Conservation (phyloP, 1,140 invertebrate species). For the Nasonia vitripennis region DNA sequence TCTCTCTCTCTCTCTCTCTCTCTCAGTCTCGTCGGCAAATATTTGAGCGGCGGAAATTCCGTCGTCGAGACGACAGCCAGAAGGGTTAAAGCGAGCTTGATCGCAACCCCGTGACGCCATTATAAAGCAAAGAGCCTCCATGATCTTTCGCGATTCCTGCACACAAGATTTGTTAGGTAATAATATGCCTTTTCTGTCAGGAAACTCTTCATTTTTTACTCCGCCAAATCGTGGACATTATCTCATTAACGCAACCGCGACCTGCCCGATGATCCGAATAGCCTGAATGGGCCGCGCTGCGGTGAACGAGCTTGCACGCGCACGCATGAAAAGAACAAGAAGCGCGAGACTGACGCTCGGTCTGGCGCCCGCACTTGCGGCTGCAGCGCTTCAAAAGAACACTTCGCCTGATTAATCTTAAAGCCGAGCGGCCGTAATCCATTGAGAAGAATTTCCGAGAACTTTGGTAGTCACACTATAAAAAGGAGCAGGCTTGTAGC, state of each 20-base stretch:
- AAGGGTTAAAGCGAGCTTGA: background rate
- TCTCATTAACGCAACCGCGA: too few species aligned
- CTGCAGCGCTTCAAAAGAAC: conserved; percentile 53
- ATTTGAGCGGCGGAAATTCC: conserved; percentile 58
- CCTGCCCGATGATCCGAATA: too few species aligned
- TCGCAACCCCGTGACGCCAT: background rate
- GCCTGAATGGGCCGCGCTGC: too few species aligned
- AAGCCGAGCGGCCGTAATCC: conserved; percentile 29
- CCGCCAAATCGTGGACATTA: too few species aligned
- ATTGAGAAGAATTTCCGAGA: too few species aligned
- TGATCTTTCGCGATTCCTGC: background rate
- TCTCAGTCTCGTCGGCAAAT: conserved; percentile 56
- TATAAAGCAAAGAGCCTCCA: background rate
- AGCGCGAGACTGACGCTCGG: conserved; percentile 23
- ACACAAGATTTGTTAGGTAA: too few species aligned
- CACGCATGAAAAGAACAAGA: conserved; percentile 39
- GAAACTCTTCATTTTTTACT: too few species aligned
- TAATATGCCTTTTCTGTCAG: too few species aligned
- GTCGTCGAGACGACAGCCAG: background rate
- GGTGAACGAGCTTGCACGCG: background rate
- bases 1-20: background rate
- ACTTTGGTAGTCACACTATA: too few species aligned
- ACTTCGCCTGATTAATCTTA: conserved; percentile 58
- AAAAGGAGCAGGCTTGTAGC: too few species aligned
- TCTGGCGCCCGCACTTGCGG: background rate